A percentile compares a stretch with the other conserved stretches of the same genome.
Evolutionary conservation across 1,140 invertebrate species (phyloP).

Genomic region (Tetramorium alpestre): DNA sequence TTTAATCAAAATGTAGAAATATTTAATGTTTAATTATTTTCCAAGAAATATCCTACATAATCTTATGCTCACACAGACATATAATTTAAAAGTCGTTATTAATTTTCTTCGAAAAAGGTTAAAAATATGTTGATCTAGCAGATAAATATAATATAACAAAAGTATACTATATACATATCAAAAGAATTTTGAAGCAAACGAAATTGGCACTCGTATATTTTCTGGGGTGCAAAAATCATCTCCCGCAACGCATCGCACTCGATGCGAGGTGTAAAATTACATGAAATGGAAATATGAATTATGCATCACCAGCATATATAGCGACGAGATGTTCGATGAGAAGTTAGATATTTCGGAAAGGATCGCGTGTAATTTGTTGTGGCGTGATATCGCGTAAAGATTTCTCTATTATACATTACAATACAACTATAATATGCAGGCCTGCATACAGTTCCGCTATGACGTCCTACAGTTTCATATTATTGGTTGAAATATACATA

Average conservation of each 20-base stretch:
- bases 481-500: constrained; percentile 26
- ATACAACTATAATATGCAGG: not conserved
- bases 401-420: constrained; percentile 34
- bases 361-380: constrained; percentile 19
- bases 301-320: not conserved
- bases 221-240: constrained; percentile 20
- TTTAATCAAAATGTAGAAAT: constrained; percentile 10
- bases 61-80: not conserved
- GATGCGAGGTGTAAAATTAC: constrained; percentile 39
- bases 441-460: not conserved
- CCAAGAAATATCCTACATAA: not conserved
- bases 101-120: not conserved
- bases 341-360: constrained; percentile 31
- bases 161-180: not conserved
- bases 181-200: constrained; percentile 6
- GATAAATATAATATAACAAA: not conserved
- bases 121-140: no score
- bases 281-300: constrained; percentile 38
- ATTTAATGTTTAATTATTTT: constrained; percentile 2
- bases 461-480: not conserved
- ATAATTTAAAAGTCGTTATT: not conserved
- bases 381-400: constrained; percentile 17
- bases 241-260: not conserved
- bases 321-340: not conserved
- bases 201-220: constrained; percentile 3